Percentiles rank a stretch among this genome's conserved stretches.
Conservation (phyloP, 2,797 vertebrate species). For the Coregonus ussuriensis region DNA sequence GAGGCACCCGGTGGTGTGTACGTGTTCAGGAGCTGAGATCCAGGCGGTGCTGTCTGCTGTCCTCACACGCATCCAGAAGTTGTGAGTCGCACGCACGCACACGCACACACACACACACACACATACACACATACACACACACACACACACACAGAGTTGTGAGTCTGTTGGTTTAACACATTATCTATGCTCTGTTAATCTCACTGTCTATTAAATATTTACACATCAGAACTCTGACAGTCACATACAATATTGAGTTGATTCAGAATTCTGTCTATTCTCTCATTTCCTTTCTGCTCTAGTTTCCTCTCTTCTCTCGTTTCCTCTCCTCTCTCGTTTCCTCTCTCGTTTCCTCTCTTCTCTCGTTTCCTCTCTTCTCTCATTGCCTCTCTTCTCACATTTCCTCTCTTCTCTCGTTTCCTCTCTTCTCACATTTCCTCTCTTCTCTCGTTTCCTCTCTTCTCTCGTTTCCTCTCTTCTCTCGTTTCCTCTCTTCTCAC, state of each 20-base stretch:
- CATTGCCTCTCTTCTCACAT: no score
- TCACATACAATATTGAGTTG: neutral
- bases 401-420: no score
- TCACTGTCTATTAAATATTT: neutral
- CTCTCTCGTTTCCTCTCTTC: no score
- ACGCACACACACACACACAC: conserved; percentile 1
- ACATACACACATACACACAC: neutral
- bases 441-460: neutral
- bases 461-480: no score
- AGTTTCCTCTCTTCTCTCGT: no score
- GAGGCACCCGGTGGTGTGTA: conserved; percentile 91
- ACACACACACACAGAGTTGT: conserved; percentile 9
- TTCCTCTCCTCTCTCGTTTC: no score
- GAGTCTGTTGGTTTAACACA: conserved; percentile 33
- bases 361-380: no score
- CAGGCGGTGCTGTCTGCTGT: conserved; percentile 92
- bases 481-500: no score
- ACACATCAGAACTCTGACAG: neutral
- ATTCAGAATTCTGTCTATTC: neutral
- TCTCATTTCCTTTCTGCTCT: neutral
- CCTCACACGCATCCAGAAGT: conserved; percentile 94
- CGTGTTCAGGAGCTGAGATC: conserved; percentile 90
- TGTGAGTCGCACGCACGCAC: conserved; percentile 78
- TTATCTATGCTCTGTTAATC: neutral
- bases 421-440: neutral